Base-by-base conservation (phyloP, 2,888 invertebrate genomes). In the Eulithis prunata region DNA sequence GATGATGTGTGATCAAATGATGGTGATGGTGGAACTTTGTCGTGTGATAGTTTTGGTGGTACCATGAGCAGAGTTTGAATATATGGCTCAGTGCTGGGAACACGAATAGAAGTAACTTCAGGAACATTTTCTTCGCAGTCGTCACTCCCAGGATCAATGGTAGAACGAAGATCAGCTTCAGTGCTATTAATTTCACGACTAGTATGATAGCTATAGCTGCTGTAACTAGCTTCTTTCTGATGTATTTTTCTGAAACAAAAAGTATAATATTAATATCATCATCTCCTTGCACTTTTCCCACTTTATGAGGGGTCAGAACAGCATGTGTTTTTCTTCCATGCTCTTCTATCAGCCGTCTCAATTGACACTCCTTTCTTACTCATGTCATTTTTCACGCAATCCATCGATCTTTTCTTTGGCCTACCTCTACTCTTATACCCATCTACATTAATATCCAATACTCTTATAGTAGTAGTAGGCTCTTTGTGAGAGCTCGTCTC, bases 51-150 rank as follows among this genome's bases (percentile, higher is more conserved):
- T 94, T 94, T 75, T 96, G 95, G 73, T 97, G 96, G 78, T 97
- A 97, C 92, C 96, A 96, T 5, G 97, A 96, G 85, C 97, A 97
- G 13, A 97, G 91, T 84, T 97, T 97, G 91, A 97, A 97, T 68
- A 97, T 94, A 82, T 97, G 96, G 62, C 96, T 95, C 69, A 97
- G 86, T 0, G 97, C 96, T 0, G 97, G 97, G 88, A 97, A 97
- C 47, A 97, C 81, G 93, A 97, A 97, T 28, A 97, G 93, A 12
- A 97, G 86, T 59, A 97, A 90, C 82, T 97, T 97, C 52, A 97
- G 90, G 78, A 97, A 94, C 76, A 97, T 93, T 84, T 97, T 97
- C 89, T 97, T 97, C 3, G 97, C 97, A 0, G 97, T 95, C 0
- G 96, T 96, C 14, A 97, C 95, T 2, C 97, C 97, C 74, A 97